Conservation (phyloP, 2,797 vertebrate genomes). For the Alca torda region DNA sequence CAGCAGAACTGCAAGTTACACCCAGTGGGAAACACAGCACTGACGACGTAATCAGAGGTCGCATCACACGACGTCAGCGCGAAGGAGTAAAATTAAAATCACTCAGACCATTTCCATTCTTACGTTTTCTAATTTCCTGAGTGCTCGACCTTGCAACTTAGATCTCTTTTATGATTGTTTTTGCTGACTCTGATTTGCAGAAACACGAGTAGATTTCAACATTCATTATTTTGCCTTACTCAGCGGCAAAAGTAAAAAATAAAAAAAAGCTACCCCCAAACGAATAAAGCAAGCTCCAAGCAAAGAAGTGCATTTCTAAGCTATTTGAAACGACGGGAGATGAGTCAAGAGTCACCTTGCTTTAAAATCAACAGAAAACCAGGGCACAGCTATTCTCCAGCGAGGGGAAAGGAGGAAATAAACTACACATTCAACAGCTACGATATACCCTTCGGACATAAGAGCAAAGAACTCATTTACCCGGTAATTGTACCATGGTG, state of each 20-base stretch:
- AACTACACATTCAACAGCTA: background rate
- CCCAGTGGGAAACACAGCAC: background rate
- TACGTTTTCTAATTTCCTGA: background rate
- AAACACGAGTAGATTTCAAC: background rate
- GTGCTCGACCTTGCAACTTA: background rate
- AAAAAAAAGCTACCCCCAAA: background rate
- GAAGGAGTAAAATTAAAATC: background rate
- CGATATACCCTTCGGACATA: background rate
- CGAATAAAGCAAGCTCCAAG: background rate
- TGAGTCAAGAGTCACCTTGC: background rate
- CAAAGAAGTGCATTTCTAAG: background rate
- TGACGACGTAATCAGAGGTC: background rate
- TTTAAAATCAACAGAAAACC: constrained; percentile 7
- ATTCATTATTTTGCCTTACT: background rate
- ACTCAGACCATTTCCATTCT: background rate
- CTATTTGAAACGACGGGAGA: background rate
- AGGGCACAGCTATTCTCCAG: background rate
- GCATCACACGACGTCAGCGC: background rate
- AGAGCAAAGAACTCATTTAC: background rate
- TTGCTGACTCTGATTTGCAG: background rate
- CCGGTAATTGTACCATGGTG: background rate
- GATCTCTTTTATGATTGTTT: background rate
- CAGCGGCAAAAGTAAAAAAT: background rate
- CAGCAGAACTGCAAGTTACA: background rate
- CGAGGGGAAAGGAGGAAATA: background rate